Evolutionary conservation across 2,113 vertebrate genomes (phyloP).

Genomic region (Ctenodactylus gundi): DNA sequence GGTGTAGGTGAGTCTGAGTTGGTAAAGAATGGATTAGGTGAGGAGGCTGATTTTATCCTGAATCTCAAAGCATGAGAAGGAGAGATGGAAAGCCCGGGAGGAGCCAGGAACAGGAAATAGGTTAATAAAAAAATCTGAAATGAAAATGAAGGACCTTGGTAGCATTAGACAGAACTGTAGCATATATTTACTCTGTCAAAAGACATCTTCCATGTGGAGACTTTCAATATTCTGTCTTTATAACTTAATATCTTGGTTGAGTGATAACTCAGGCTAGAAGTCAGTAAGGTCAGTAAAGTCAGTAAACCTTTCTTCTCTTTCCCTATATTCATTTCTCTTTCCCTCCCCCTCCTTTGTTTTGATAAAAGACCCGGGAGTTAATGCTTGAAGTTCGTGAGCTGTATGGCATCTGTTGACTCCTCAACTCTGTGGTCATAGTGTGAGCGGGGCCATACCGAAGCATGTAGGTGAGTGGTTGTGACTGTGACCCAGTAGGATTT

Average conservation of each 20-base stretch:
- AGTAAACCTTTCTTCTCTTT: background rate
- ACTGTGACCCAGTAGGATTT: conserved; percentile 41
- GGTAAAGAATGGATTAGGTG: conserved; percentile 43
- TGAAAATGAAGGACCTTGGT: background rate
- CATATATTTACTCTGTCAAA: background rate
- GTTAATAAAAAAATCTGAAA: conserved; percentile 39
- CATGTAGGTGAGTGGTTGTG: background rate
- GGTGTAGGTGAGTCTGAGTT: conserved; percentile 13
- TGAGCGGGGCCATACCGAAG: background rate
- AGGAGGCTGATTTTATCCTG: conserved; percentile 47
- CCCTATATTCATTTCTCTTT: background rate
- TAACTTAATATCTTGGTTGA: background rate
- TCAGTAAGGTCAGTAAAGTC: no score
- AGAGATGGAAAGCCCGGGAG: background rate
- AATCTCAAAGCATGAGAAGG: background rate
- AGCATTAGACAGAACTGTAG: background rate
- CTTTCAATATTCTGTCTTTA: background rate
- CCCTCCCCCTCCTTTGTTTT: background rate
- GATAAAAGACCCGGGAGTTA: background rate
- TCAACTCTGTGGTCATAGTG: background rate
- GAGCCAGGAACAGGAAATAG: background rate
- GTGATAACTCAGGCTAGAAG: background rate
- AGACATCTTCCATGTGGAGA: background rate
- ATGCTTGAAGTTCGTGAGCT: background rate
- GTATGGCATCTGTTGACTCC: background rate